Base-by-base conservation (phyloP, 2,797 vertebrate genomes). In the Pteropus rufus region DNA sequence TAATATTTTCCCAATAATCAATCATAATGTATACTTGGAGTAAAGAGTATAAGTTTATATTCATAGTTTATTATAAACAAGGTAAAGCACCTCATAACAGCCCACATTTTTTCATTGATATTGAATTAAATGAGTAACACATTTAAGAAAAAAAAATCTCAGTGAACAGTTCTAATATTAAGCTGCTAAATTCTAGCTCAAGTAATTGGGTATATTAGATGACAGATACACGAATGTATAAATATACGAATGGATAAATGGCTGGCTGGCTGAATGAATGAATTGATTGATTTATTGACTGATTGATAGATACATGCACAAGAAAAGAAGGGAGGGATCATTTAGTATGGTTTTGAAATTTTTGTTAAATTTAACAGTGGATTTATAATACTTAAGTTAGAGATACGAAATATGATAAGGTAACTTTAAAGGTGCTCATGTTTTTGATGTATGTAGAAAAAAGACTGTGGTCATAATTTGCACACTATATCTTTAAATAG, bases 401-500 rank as follows among this genome's bases (percentile, higher is more conserved):
- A 93, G 7, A 56, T 70, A 4, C 73, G 75, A 92, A 84, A 84
- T 92, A 46, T 19, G 54, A 60, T 31, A 89, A 69, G 39, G 2
- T 18, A 84, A 83, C 49, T 92, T 60, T 60, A 39, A 76, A 92
- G 14, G 16, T 26, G 3, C 0, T 80, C 12, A 7, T 75, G 8
- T 80, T 93, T 92, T 85, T 72, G 83, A 93, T 26, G 81, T 65
- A 49, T 77, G 94, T 46, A 93, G 77, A 70, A 49, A 36, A 84
- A 92, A 82, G 34, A 72, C 16, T 26, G 10, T 41, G 4, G n/a
- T 65, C 73, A 0, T 52, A 75, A 75, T 34, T 72, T 76, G 23
- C 7, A 85, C 31, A 90, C 12, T 44, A 41, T 21, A 79, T 31
- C 18, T 81, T 79, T 76, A 54, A 89, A 69, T n/a, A 52, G 34